Evolutionary conservation across 2,797 vertebrate species (phyloP).

Genomic region (Pelochelys cantorii): DNA sequence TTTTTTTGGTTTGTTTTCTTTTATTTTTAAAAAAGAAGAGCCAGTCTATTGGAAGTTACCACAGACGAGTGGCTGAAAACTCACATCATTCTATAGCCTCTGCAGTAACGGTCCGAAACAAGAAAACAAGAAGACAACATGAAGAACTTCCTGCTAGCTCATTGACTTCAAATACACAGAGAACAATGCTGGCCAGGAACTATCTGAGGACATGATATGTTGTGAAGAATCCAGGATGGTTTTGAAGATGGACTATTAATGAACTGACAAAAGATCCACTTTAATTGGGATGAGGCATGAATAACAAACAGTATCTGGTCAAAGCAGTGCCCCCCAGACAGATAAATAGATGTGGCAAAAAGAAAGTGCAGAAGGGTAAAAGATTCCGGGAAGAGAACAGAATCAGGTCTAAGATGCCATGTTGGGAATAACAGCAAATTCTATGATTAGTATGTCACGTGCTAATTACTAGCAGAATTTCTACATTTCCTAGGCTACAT

Average conservation of each 20-base stretch:
- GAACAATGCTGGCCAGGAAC: background rate
- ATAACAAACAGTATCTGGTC: background rate
- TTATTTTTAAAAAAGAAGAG: background rate
- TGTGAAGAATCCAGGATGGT: background rate
- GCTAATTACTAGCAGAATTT: accelerated
- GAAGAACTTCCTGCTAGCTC: background rate
- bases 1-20: background rate
- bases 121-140: background rate
- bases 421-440: no score
- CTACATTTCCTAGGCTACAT: no score
- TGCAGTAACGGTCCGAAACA: background rate
- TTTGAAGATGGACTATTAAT: background rate
- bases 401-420: background rate
- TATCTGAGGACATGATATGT: background rate
- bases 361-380: accelerated
- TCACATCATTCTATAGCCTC: background rate
- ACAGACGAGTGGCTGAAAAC: background rate
- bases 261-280: accelerated
- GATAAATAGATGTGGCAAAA: background rate
- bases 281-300: background rate
- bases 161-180: no score
- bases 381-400: background rate
- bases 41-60: background rate
- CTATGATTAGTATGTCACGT: accelerated
- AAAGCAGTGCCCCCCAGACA: background rate